A percentile compares a stretch with the other conserved stretches of the same genome.
Evolutionary conservation across 2,888 invertebrate species (phyloP).

Genomic region (Laspeyria flexula): DNA sequence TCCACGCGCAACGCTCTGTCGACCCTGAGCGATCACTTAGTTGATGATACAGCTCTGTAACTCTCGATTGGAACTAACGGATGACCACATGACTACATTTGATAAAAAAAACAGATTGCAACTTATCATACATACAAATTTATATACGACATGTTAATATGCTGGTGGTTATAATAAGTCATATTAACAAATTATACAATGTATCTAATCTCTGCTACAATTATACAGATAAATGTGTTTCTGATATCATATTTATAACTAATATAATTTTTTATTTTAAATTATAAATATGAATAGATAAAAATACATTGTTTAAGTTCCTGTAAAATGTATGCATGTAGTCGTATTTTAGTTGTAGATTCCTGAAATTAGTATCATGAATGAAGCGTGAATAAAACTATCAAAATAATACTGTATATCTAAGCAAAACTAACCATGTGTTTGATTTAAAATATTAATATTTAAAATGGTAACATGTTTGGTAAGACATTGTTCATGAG

Average conservation of each 20-base stretch:
- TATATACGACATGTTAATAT: too few species aligned
- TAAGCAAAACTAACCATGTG: conserved; percentile 48
- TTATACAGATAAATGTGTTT: neutral
- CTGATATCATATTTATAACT: neutral
- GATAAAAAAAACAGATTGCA: conserved; percentile 8
- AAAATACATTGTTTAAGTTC: conserved; percentile 9
- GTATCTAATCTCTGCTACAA: too few species aligned
- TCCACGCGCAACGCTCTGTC: neutral
- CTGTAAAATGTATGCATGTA: conserved; percentile 38
- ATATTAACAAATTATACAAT: too few species aligned
- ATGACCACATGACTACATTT: conserved; percentile 26
- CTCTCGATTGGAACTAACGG: conserved; percentile 13
- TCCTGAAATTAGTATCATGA: conserved; percentile 54
- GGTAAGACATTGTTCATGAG: conserved; percentile 59
- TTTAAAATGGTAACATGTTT: conserved; percentile 68
- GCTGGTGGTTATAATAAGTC: too few species aligned
- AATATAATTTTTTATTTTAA: neutral
- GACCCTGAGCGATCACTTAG: conserved; percentile 7
- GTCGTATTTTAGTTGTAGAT: conserved; percentile 25
- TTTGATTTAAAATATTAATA: conserved; percentile 55
- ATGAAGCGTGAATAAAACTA: conserved; percentile 47
- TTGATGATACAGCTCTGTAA: conserved; percentile 22
- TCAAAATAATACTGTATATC: conserved; percentile 68
- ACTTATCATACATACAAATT: neutral
- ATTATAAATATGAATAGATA: conserved; percentile 14